These are phyloP conservation scores for Passer domesticus DNA, from an alignment of 2,113 vertebrate species.

Conservation along the genomic window DNA sequence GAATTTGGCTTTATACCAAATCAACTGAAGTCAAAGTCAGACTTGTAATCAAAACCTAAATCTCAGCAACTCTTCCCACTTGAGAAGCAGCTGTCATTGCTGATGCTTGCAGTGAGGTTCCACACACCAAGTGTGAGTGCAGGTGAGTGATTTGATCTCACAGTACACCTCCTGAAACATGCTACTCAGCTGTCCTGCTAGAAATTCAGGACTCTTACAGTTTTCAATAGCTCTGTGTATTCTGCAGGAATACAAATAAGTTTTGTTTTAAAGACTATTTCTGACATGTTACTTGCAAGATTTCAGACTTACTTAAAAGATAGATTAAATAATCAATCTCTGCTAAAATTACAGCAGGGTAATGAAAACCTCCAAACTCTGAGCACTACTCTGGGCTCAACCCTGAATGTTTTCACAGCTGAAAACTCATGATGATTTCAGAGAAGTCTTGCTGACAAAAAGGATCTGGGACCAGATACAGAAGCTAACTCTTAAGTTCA, in stretches of 20 bases:
- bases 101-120: neutral
- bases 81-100: neutral
- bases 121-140: neutral
- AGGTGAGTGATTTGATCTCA: neutral
- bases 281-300: conserved; percentile 41
- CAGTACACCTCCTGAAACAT: neutral
- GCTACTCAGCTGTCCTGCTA: neutral
- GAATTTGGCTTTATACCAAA: neutral
- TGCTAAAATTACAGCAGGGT: conserved; percentile 15
- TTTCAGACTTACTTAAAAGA: conserved; percentile 34
- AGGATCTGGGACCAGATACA: neutral
- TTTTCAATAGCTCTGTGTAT: conserved; percentile 41
- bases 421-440: neutral
- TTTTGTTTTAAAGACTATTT: conserved; percentile 46
- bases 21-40: neutral
- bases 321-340: conserved; percentile 45
- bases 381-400: neutral
- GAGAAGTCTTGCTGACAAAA: neutral
- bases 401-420: neutral
- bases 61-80: neutral
- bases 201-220: conserved; percentile 23
- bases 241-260: neutral
- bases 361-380: neutral
- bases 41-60: neutral
- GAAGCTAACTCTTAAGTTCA: neutral